Evolutionary conservation across 64 coral and sea anemone genomes (phyloP), one percentile per base, ranked within the genome.

Genomic region (Actinia equina): DNA sequence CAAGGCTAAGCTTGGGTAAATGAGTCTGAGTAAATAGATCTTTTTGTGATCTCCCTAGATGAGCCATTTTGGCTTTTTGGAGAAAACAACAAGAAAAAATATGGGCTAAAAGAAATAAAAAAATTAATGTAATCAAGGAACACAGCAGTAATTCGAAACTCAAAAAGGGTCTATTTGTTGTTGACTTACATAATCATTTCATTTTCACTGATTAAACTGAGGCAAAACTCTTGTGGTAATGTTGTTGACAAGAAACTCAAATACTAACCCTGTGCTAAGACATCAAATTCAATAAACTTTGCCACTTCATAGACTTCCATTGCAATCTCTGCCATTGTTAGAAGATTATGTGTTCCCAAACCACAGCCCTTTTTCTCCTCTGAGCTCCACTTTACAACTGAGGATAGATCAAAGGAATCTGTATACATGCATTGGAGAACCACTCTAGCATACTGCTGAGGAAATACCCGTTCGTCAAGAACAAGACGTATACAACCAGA

Each of bases 251-350:
- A 22, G 67, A 27, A 27, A 7, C 69, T 15, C 69, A 30, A 74
- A n/a, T 65, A 65, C 62, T 65, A 84, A 98, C 97, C 97, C 90
- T 99, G 97, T 57, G 91, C 91, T 7, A 99, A 83, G 17, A 94
- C 86, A 57, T 84, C 83, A 74, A 99, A 99, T 52, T 99, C 93
- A 85, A 95, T 88, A 63, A 99, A 99, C 19, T 80, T 99, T 16
- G 93, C 97, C 22, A 99, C 93, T 82, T 99, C 97, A 89, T 89
- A 99, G 1, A 99, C 97, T 83, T 99, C 97, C 97, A 99, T 99
- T 25, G 97, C 97, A 87, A 99, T 92, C 43, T 99, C 97, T 77
- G 97, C 93, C 43, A 88, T 88, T 3, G 97, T 99, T 42, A 99
- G 54, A 10, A 99, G 76, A 56, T 99, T 99, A 71, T 99, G 97